Evolutionary conservation across 2,113 vertebrate genomes (phyloP).

Genomic region (Sinocyclocheilus rhinocerous): DNA sequence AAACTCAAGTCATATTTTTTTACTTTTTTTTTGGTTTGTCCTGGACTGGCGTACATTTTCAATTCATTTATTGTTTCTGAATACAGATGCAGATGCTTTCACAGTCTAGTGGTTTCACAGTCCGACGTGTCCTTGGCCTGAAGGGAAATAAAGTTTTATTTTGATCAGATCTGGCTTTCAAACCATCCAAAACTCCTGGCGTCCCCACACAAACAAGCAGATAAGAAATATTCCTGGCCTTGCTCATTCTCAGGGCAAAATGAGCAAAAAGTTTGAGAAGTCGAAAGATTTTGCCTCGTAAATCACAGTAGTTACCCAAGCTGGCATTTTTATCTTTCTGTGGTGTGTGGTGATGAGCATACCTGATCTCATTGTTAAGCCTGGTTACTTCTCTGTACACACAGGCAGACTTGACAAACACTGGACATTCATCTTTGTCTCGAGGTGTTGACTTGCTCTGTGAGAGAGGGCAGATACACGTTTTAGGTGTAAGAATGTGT

Average conservation of each 20-base stretch:
- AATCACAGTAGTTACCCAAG: neutral
- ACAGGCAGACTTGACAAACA: conserved; percentile 49
- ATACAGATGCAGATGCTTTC: conserved; percentile 21
- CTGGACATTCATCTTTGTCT: conserved; percentile 50
- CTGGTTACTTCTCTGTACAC: conserved; percentile 42
- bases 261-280: neutral
- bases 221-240: neutral
- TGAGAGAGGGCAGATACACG: conserved; percentile 35
- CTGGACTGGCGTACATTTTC: neutral
- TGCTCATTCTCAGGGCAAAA: neutral
- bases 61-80: conserved; percentile 1
- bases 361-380: conserved; percentile 42
- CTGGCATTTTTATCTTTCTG: conserved; percentile 11
- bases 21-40: neutral
- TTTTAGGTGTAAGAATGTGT: conserved; percentile 56
- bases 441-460: conserved; percentile 50
- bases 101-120: conserved; percentile 21
- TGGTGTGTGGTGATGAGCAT: conserved; percentile 22
- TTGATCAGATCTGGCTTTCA: conserved; percentile 18
- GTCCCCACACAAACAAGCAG: conserved; percentile 1
- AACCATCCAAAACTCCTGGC: neutral
- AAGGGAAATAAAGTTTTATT: neutral
- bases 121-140: neutral
- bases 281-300: neutral
- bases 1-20: too few relatives aligned